Base-by-base conservation (phyloP, 2,888 invertebrate genomes). In the Pristionchus arcanus region DNA sequence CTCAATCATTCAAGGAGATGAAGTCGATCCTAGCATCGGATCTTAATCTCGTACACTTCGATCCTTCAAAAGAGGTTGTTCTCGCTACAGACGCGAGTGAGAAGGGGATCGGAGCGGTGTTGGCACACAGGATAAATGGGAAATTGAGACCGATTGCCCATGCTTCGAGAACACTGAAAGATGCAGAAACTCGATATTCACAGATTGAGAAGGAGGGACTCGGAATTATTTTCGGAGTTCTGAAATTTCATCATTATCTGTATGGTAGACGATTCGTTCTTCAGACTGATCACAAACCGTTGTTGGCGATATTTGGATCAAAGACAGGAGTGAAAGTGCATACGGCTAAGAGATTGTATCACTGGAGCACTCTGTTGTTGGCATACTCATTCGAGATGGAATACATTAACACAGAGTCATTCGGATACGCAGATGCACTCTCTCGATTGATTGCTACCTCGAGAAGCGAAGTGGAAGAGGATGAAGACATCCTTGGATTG, bases 201-300 rank as follows among this genome's bases (percentile, higher is more conserved):
- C 93, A 93, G 71, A 92, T 93, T 28, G 93, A 92, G 93, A 95
- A 92, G 90, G 95, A 95, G 93, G 95, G 95, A 16, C 92, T 95
- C 55, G 92, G 94, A 21, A 91, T 96, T 11, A 93, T 96, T 19
- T 96, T 94, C 90, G 95, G 95, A 0, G 94, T 95, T 2, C 93
- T 94, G 55, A 95, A 95, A 91, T 96, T 96, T 92, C 95, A 95
- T 85, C 92, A 95, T 31, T 96, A 95, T 91, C 83, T 96, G 0
- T 95, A 92, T 90, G 96, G 95, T 7, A 91, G 95, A n/a, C 92
- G 93, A n/a, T 96, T 96, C 91, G 95, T 95, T 2, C 91, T 93
- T 9, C 88, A 84, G 34, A 93, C 93, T 25, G 93, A 93, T 86
- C 93, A 93, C 77, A 87, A 91, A 90, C 95, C 96, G 0, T 91